A percentile compares a stretch with the other conserved stretches of the same genome.
phyloP scores from a whole-genome alignment of 1,140 invertebrate species.

The Philopotamus ludificatus region DNA sequence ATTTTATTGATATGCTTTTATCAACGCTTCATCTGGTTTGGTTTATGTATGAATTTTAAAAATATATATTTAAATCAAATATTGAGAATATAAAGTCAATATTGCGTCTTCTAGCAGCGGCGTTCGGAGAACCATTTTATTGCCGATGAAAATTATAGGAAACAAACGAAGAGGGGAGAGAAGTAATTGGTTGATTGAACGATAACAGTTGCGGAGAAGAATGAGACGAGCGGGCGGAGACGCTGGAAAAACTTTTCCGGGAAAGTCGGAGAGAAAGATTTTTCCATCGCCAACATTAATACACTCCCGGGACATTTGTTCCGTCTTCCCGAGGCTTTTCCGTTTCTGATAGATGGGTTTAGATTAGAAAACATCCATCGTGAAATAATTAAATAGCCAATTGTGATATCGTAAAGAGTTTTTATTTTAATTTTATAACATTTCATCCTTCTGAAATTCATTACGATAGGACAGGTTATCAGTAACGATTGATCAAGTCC shows the following conservation, averaged over 20 bases:
- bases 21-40: background rate
- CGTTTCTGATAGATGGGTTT: background rate
- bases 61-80: no score
- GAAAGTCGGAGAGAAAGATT: background rate
- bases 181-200: slow-evolving; percentile 41
- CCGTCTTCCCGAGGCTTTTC: background rate
- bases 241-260: slow-evolving; percentile 20
- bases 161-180: slow-evolving; percentile 29
- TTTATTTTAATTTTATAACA: background rate
- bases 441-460: background rate
- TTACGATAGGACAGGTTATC: slow-evolving; percentile 15
- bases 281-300: background rate
- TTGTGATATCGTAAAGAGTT: background rate
- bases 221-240: background rate
- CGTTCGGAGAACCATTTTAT: slow-evolving; percentile 26
- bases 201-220: slow-evolving; percentile 32
- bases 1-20: background rate
- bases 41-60: slow-evolving; percentile 5
- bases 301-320: background rate
- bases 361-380: background rate
- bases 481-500: slow-evolving; percentile 33
- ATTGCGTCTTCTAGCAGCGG: slow-evolving; percentile 1
- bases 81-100: slow-evolving; percentile 33
- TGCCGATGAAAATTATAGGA: slow-evolving; percentile 35
- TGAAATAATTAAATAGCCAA: background rate